Percentiles rank a stretch among this genome's conserved stretches.
Evolutionary conservation across 2,113 vertebrate genomes (phyloP).

Genomic region (Pipa parva): DNA sequence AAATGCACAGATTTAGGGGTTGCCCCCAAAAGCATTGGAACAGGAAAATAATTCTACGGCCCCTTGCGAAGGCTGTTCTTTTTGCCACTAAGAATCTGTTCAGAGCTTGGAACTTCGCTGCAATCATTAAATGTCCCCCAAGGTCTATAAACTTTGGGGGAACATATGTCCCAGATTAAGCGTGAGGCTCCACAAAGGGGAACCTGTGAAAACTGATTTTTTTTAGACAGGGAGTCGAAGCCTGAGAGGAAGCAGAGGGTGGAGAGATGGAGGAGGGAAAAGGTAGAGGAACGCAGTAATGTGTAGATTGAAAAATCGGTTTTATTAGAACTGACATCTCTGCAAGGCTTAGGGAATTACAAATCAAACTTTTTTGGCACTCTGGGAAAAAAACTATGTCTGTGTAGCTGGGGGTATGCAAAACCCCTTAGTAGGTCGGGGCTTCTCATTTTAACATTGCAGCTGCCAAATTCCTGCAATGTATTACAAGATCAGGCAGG

Average conservation of each 20-base stretch:
- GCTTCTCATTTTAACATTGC: not conserved
- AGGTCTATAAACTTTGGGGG: constrained; percentile 39
- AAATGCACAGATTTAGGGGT: no score
- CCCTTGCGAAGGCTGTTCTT: no score
- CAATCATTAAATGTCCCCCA: constrained; percentile 29
- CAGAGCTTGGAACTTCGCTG: not conserved
- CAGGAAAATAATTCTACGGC: no score
- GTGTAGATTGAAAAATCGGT: constrained; percentile 30
- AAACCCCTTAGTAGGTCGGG: not conserved
- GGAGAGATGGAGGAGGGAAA: not conserved
- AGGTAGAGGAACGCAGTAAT: constrained; percentile 12
- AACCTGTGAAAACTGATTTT: not conserved
- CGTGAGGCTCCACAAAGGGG: constrained; percentile 34
- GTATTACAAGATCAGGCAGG: no score
- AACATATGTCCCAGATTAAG: constrained; percentile 42
- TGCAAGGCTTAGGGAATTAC: constrained; percentile 19
- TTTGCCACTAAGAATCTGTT: not conserved
- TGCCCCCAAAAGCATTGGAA: no score
- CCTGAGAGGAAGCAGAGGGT: constrained; percentile 18
- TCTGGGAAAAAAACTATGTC: not conserved
- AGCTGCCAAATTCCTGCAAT: not conserved
- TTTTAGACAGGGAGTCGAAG: constrained; percentile 16
- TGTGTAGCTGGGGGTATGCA: not conserved
- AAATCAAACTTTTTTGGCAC: constrained; percentile 15
- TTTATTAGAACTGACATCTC: constrained; percentile 32